Conservation (phyloP, 2,113 vertebrate genomes). For the human region GRCh38 chr4:11230001-11230500, state of each 20-base stretch:
- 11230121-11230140: neutral
- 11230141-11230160: neutral
- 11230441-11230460: neutral
- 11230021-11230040: too few relatives aligned
- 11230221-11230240: neutral
- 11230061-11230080: neutral
- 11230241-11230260: neutral
- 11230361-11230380: neutral
- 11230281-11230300: neutral
- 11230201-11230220: neutral
- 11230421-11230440: neutral
- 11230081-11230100: neutral
- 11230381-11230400: neutral
- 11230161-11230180: neutral
- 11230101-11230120: neutral
- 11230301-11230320: neutral
- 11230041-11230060: neutral
- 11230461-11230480: neutral
- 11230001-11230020: neutral
- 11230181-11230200: accelerated
- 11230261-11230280: neutral
- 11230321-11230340: neutral
- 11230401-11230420: neutral
- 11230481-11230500: neutral
- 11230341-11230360: neutral